Evolutionary conservation across 1,140 invertebrate genomes (phyloP), one percentile per base, ranked within the genome.

Genomic region (Aphelinus certus): DNA sequence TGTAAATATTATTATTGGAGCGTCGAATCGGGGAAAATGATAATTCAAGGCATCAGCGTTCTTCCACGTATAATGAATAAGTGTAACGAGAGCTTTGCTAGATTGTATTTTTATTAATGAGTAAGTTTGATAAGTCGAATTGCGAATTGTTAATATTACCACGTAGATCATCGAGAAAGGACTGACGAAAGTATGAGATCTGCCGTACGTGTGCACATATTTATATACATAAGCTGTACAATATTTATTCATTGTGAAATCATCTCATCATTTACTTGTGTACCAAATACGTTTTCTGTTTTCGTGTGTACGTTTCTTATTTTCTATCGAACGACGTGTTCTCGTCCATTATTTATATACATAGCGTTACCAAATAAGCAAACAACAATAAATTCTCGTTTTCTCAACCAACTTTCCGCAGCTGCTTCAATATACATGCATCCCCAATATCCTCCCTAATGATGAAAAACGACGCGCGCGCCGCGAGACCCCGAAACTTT

Each of bases 1-100:
- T 67, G 65, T 67, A 67, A 56, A 67, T 67, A 67, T 56, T 56
- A 9, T 56, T 67, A 47, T 55, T 46, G n/a, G 7, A n/a, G 47
- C 45, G 26, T 10, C 0, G 2, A 56, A 46, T 3, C 3, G n/a
- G 26, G 53, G 47, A 56, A 67, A 57, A 47, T n/a, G 26, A 48
- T 65, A 46, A 45, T 67, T 46, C 10, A 7, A 9, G 43, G 26
- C 26, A 67, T 57, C 51, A n/a, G n/a, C 45, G 65, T 47, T 67
- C 49, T 67, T 47, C 7, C 65, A 67, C 3, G 7, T 48, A 47
- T 26, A 26, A 26, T 26, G 26, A 26, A 26, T 26, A 26, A 26
- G 26, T 26, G 26, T 26, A 26, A 26, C 26, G 26, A 26, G 26
- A 26, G 26, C 26, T 26, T 26, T 26, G 26, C 26, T 26, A 26